Conservation (phyloP, 2,888 invertebrate genomes). For the Tachina fera region DNA sequence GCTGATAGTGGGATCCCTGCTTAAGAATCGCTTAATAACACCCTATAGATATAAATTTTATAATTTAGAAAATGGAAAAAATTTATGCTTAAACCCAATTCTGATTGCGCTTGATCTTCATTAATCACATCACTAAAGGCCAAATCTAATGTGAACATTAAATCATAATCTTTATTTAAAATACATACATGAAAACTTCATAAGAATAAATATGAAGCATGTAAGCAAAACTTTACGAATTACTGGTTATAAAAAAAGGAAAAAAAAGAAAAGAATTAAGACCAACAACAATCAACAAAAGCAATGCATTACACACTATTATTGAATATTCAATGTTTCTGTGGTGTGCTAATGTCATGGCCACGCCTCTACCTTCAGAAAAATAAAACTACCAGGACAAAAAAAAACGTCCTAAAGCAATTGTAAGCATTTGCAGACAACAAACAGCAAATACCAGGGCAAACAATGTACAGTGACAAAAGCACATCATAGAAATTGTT, state of each 20-base stretch:
- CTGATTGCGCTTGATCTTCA: no score
- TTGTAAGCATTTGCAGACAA: slow-evolving; percentile 9
- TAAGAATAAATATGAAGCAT: neutral
- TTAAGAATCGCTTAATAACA: no score
- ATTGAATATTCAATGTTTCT: slow-evolving; percentile 26
- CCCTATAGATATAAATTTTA: no score
- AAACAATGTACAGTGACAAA: slow-evolving; percentile 56
- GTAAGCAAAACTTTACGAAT: neutral
- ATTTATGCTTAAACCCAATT: no score
- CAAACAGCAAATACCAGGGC: slow-evolving; percentile 20
- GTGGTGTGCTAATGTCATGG: slow-evolving; percentile 59
- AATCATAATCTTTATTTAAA: no score
- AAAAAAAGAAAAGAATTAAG: neutral
- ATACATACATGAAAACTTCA: no score
- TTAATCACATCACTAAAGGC: no score
- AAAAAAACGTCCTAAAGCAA: neutral
- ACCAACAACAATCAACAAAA: slow-evolving; percentile 15
- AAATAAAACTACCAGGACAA: no score
- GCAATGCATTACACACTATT: neutral
- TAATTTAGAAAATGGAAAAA: no score
- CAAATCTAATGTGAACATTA: no score
- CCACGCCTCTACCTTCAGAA: slow-evolving; percentile 53
- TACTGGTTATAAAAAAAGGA: neutral
- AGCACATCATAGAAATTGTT: slow-evolving; percentile 48
- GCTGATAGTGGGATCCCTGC: no score